Evolutionary conservation across 2,888 invertebrate species (phyloP).

Genomic region (Coecobrya sp.): DNA sequence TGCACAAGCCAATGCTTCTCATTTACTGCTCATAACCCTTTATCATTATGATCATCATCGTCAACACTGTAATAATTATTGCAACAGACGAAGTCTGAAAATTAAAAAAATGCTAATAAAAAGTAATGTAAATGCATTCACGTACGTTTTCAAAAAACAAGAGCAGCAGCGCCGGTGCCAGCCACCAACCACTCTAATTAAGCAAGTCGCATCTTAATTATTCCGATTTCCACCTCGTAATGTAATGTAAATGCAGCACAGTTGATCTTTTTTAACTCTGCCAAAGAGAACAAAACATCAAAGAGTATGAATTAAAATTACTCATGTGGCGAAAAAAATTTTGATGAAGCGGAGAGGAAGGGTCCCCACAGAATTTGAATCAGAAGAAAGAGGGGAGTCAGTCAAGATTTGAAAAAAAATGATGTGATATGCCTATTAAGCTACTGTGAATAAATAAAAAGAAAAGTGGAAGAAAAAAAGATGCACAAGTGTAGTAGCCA

Average conservation of each 20-base stretch:
- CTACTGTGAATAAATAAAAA: slow-evolving; percentile 48
- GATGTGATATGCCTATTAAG: slow-evolving; percentile 39
- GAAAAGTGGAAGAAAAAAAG: background rate
- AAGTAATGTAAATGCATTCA: slow-evolving; percentile 18
- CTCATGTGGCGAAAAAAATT: slow-evolving; percentile 49
- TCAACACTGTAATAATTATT: slow-evolving; percentile 7
- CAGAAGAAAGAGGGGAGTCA: background rate
- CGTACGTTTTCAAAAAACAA: slow-evolving; percentile 32
- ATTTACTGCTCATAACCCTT: background rate
- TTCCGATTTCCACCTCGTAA: slow-evolving; percentile 38
- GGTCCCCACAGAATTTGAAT: slow-evolving; percentile 35
- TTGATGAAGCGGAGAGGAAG: background rate
- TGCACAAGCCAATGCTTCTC: background rate
- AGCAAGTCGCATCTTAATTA: slow-evolving; percentile 74
- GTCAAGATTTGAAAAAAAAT: background rate
- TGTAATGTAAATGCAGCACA: slow-evolving; percentile 30
- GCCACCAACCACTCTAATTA: slow-evolving; percentile 74
- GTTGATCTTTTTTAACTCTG: slow-evolving; percentile 31
- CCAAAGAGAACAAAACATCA: slow-evolving; percentile 43
- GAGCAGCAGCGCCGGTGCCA: slow-evolving; percentile 56
- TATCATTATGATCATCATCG: slow-evolving; percentile 7
- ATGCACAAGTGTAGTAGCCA: background rate
- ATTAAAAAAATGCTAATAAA: slow-evolving; percentile 45
- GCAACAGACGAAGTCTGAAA: slow-evolving; percentile 16
- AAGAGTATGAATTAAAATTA: slow-evolving; percentile 31